Percentiles rank a stretch among this genome's conserved stretches.
These are phyloP conservation scores for Metopia argyrocephala DNA, from an alignment of 2,888 invertebrate genomes.

Conservation along the genomic window DNA sequence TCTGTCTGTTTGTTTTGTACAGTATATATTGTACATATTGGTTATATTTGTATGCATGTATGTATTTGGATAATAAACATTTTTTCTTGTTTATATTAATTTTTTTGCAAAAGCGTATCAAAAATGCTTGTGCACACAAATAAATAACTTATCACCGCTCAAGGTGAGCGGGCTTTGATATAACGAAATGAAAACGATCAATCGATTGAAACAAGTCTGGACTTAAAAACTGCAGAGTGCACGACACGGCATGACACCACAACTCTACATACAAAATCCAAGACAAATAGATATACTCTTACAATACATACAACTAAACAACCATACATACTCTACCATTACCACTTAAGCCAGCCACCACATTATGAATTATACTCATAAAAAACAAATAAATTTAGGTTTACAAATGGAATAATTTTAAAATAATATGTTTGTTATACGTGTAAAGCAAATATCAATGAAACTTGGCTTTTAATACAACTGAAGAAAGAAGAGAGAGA, in stretches of 20 bases:
- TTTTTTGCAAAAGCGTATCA: slow-evolving; percentile 56
- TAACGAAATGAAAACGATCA: slow-evolving; percentile 38
- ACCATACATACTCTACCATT: background rate
- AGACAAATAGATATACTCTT: background rate
- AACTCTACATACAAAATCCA: slow-evolving; percentile 21
- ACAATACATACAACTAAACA: background rate
- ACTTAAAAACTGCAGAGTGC: slow-evolving; percentile 59
- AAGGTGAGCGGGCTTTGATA: slow-evolving; percentile 70
- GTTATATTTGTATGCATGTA: background rate
- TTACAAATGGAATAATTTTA: slow-evolving; percentile 24
- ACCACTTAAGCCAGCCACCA: background rate
- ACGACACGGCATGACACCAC: slow-evolving; percentile 58
- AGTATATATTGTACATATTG: background rate
- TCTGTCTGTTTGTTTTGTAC: background rate
- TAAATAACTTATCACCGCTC: slow-evolving; percentile 72
- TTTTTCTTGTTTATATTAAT: slow-evolving; percentile 14
- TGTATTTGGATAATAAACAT: slow-evolving; percentile 2
- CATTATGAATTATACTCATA: slow-evolving; percentile 19
- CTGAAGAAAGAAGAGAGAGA: slow-evolving; percentile 27
- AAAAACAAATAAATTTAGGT: slow-evolving; percentile 5
- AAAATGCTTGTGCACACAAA: slow-evolving; percentile 46
- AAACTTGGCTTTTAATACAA: slow-evolving; percentile 1
- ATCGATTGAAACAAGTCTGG: slow-evolving; percentile 67
- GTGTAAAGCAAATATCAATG: background rate
- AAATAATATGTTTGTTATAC: background rate